phyloP scores from a whole-genome alignment of 2,113 vertebrate species.

The Hystrix brachyura region DNA sequence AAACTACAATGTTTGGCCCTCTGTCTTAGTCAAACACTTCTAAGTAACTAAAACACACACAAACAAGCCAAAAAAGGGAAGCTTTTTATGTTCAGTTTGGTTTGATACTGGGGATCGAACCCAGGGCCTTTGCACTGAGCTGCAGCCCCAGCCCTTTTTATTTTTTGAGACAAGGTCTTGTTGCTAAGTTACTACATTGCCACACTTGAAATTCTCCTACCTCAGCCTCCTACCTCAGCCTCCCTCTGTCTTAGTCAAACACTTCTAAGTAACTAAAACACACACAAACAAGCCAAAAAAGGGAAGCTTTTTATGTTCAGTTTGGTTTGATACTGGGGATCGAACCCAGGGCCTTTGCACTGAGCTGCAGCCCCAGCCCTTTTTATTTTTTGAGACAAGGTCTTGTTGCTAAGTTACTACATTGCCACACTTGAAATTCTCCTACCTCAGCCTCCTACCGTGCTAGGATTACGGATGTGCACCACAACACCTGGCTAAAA shows the following conservation, averaged over 20 bases:
- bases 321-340: neutral
- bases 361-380: neutral
- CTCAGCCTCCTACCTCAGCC: too few species aligned
- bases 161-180: too few species aligned
- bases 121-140: too few species aligned
- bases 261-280: slow-evolving; percentile 13
- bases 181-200: too few species aligned
- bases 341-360: neutral
- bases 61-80: neutral
- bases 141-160: too few species aligned
- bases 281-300: neutral
- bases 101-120: neutral
- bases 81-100: neutral
- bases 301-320: neutral
- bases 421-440: neutral
- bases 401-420: neutral
- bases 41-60: neutral
- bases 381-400: neutral
- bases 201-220: too few species aligned
- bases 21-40: neutral
- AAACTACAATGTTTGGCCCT: neutral
- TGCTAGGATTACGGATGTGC: neutral
- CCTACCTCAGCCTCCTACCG: neutral
- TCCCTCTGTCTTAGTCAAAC: neutral
- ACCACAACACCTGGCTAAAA: neutral